These are phyloP conservation scores for Paedocypris sp. DNA, from an alignment of 2,113 vertebrate genomes.

Conservation along the genomic window DNA sequence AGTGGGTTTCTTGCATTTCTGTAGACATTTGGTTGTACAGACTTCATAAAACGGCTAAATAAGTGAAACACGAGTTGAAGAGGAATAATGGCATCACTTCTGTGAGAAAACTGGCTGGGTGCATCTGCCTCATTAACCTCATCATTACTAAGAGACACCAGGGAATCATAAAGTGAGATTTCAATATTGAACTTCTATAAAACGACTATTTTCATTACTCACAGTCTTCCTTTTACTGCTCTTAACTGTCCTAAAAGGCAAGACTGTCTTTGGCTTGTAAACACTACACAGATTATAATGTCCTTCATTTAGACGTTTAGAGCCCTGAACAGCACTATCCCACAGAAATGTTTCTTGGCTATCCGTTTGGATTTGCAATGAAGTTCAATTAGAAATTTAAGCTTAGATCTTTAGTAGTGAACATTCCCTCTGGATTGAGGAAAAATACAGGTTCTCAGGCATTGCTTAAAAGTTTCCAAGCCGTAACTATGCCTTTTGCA, in stretches of 20 bases:
- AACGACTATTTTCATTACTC: conserved; percentile 50
- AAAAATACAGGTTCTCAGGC: no score
- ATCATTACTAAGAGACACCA: conserved; percentile 44
- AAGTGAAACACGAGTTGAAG: not conserved
- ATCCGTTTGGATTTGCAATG: no score
- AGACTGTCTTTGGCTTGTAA: conserved; percentile 56
- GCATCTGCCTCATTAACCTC: conserved; percentile 51
- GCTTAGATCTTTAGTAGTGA: no score
- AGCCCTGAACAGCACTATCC: conserved; percentile 58
- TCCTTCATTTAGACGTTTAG: conserved; percentile 42
- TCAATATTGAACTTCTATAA: conserved; percentile 39
- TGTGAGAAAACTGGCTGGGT: conserved; percentile 41
- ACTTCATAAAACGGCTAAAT: not conserved
- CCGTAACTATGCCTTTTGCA: no score
- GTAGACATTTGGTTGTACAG: no score
- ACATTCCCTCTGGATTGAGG: no score
- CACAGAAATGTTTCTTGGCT: no score
- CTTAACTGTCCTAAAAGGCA: conserved; percentile 35
- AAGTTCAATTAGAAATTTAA: no score
- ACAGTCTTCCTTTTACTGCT: conserved; percentile 33
- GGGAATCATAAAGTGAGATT: conserved; percentile 26
- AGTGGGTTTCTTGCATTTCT: no score
- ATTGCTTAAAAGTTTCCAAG: no score
- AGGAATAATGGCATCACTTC: conserved; percentile 16
- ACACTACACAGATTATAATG: conserved; percentile 50